Evolutionary conservation across 2,888 invertebrate species (phyloP).

Genomic region (Euspilapteryx auroguttella): DNA sequence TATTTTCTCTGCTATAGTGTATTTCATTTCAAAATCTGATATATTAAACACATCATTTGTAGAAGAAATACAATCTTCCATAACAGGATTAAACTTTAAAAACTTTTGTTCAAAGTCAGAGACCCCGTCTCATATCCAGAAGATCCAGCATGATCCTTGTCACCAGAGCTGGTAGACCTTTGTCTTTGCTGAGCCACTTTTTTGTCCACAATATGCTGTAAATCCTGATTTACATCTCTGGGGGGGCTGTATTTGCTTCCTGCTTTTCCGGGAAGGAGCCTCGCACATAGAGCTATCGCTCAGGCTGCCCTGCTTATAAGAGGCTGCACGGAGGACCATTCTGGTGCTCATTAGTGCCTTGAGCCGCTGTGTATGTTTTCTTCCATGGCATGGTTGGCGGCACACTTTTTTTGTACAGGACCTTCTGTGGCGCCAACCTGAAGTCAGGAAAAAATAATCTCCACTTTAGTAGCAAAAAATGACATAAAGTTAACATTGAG

Average conservation of each 20-base stretch:
- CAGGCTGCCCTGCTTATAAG: conserved; percentile 32
- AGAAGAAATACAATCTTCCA: conserved; percentile 48
- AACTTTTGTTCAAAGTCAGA: conserved; percentile 23
- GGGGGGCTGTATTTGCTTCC: too few species aligned
- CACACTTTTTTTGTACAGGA: conserved; percentile 50
- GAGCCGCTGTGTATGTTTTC: conserved; percentile 31
- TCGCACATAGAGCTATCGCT: conserved; percentile 46
- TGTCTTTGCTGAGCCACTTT: too few species aligned
- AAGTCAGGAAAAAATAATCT: conserved; percentile 62
- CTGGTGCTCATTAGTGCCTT: too few species aligned
- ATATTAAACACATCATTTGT: conserved; percentile 35
- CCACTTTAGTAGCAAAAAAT: conserved; percentile 51
- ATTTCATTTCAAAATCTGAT: conserved; percentile 12
- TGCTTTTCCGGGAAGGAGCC: conserved; percentile 22
- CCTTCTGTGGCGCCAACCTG: conserved; percentile 61
- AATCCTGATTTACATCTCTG: too few species aligned
- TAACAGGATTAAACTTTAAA: conserved; percentile 28
- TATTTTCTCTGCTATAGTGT: conserved; percentile 40
- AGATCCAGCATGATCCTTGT: conserved; percentile 31
- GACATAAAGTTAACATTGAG: conserved; percentile 25
- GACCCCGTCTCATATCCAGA: conserved; percentile 36
- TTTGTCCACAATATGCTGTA: too few species aligned
- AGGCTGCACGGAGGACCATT: too few species aligned
- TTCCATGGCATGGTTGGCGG: conserved; percentile 47
- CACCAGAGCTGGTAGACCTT: conserved; percentile 27